Conservation (phyloP, 2,797 vertebrate genomes). For the Apogon hyalosoma region DNA sequence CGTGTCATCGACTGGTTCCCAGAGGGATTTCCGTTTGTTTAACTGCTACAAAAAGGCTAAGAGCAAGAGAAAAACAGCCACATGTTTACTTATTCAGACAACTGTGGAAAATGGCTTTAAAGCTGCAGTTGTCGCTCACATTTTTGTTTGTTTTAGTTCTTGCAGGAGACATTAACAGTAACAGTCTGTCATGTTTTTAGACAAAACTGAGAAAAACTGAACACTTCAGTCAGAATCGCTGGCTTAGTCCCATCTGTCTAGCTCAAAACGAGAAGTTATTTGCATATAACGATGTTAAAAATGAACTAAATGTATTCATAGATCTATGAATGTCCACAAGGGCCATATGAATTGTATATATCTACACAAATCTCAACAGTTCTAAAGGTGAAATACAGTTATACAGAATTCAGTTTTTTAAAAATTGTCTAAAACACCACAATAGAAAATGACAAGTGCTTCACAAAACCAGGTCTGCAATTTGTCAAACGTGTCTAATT, state of each 20-base stretch:
- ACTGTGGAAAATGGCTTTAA: neutral
- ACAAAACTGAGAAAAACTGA: conserved; percentile 37
- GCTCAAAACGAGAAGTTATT: conserved; percentile 19
- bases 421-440: too few relatives aligned
- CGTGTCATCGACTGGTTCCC: conserved; percentile 19
- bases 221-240: conserved; percentile 1
- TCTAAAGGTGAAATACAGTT: too few relatives aligned
- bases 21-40: conserved; percentile 30
- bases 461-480: too few relatives aligned
- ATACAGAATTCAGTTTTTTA: too few relatives aligned
- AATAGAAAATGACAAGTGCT: too few relatives aligned
- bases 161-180: conserved; percentile 39
- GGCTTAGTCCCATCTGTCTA: conserved; percentile 4
- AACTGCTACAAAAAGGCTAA: conserved; percentile 6
- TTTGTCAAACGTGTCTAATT: too few relatives aligned
- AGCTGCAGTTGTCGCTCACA: conserved; percentile 3
- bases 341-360: too few relatives aligned
- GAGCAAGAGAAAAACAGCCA: neutral
- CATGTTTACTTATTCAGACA: conserved; percentile 4
- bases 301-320: neutral
- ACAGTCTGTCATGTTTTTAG: conserved; percentile 34
- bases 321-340: neutral
- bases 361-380: too few relatives aligned
- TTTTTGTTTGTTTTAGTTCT: conserved; percentile 56
- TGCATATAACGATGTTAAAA: conserved; percentile 19